phyloP scores from a whole-genome alignment of 1,140 invertebrate species.

The Eciton burchellii region DNA sequence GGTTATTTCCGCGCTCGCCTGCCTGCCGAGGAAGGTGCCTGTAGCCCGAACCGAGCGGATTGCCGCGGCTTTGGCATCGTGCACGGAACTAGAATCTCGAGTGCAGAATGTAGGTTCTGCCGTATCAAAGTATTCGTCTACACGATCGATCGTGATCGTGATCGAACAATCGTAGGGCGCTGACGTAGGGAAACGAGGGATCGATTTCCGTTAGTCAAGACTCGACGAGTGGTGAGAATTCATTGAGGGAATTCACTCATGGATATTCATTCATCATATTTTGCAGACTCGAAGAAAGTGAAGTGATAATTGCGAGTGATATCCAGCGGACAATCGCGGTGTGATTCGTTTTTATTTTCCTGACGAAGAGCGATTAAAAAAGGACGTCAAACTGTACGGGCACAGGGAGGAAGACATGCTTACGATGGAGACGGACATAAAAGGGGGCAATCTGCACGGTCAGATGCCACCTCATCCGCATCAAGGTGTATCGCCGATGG shows the following conservation, averaged over 20 bases:
- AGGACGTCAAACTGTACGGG: conserved; percentile 89
- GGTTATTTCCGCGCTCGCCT: not conserved
- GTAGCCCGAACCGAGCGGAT: too few relatives aligned
- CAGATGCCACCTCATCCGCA: conserved; percentile 92
- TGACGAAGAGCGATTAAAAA: conserved; percentile 71
- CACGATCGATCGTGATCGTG: too few relatives aligned
- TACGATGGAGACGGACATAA: conserved; percentile 95
- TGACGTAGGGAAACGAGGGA: not conserved
- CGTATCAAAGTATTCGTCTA: too few relatives aligned
- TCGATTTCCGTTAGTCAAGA: too few relatives aligned
- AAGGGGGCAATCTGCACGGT: conserved; percentile 92
- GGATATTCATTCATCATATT: too few relatives aligned
- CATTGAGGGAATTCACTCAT: too few relatives aligned
- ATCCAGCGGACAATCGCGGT: conserved; percentile 11
- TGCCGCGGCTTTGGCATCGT: too few relatives aligned
- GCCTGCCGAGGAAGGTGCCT: too few relatives aligned
- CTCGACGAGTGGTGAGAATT: too few relatives aligned
- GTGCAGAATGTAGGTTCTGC: too few relatives aligned
- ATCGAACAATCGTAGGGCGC: too few relatives aligned
- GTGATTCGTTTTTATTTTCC: conserved; percentile 60
- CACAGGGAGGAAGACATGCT: conserved; percentile 92
- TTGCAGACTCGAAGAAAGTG: not conserved
- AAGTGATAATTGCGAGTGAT: not conserved
- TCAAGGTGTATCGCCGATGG: conserved; percentile 86
- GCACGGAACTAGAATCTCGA: too few relatives aligned